These are phyloP conservation scores for Drosophila prosaltans DNA, from an alignment of 1,140 invertebrate genomes.

Conservation along the genomic window DNA sequence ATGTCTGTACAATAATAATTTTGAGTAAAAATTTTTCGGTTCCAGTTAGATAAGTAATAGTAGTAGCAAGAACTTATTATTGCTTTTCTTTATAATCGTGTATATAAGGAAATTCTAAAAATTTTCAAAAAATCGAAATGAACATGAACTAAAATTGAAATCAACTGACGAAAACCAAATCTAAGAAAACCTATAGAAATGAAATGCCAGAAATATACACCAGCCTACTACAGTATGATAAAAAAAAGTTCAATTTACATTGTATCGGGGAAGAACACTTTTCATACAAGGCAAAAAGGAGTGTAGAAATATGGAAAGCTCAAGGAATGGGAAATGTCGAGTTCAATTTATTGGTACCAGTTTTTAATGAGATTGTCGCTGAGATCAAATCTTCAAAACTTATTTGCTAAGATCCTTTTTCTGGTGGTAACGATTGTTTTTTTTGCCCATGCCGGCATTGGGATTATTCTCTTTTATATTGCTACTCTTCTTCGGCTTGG, in stretches of 20 bases:
- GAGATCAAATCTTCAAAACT: too few relatives aligned
- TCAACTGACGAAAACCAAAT: neutral
- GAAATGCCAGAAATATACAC: neutral
- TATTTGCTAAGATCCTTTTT: too few relatives aligned
- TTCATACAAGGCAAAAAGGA: neutral
- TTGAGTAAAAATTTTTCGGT: neutral
- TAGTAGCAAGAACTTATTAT: conserved; percentile 13
- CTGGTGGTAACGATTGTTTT: too few relatives aligned
- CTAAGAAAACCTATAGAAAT: neutral
- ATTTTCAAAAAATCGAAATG: conserved; percentile 48
- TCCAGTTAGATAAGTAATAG: conserved; percentile 2
- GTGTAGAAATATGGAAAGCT: too few relatives aligned
- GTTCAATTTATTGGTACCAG: too few relatives aligned
- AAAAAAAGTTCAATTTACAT: too few relatives aligned
- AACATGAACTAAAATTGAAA: conserved; percentile 40
- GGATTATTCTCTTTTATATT: neutral
- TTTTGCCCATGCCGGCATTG: too few relatives aligned
- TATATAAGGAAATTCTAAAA: conserved; percentile 33
- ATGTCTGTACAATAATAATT: conserved; percentile 6
- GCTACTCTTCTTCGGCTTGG: neutral
- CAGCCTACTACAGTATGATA: neutral
- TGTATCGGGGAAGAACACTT: neutral
- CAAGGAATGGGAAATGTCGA: too few relatives aligned
- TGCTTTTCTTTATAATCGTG: conserved; percentile 23
- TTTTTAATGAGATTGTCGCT: too few relatives aligned